Conservation (phyloP, 2,888 invertebrate genomes). For the Graphium colonna region DNA sequence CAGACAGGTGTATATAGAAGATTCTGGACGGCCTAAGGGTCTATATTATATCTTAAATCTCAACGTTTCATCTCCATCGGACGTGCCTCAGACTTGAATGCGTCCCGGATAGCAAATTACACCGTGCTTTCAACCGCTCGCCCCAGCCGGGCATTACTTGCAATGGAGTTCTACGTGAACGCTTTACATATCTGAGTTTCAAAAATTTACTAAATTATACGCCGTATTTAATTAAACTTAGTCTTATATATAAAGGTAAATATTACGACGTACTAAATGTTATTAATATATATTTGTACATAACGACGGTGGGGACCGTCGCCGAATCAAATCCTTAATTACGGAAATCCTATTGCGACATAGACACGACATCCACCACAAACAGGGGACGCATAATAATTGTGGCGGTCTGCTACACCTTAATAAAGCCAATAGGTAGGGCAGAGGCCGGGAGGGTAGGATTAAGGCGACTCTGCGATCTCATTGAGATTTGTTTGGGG, state of each 20-base stretch:
- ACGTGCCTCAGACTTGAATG: constrained; percentile 60
- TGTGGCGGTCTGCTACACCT: constrained; percentile 79
- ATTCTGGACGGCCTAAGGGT: too few species aligned
- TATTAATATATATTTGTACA: too few species aligned
- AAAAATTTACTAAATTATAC: constrained; percentile 1
- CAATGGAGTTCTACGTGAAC: constrained; percentile 27
- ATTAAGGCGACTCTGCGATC: constrained; percentile 67
- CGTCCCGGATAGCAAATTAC: constrained; percentile 68
- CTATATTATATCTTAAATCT: constrained; percentile 75
- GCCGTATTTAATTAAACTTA: not conserved
- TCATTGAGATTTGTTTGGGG: constrained; percentile 80
- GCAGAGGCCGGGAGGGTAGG: constrained; percentile 49
- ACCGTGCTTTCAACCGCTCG: constrained; percentile 58
- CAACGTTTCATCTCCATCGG: constrained; percentile 50
- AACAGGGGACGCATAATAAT: constrained; percentile 80
- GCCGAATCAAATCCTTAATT: constrained; percentile 74
- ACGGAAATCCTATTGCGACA: constrained; percentile 70
- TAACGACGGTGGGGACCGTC: too few species aligned
- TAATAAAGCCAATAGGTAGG: constrained; percentile 77
- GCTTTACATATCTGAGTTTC: constrained; percentile 10
- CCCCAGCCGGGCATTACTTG: constrained; percentile 29
- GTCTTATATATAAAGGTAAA: not conserved
- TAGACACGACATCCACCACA: constrained; percentile 73
- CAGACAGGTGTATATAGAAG: too few species aligned
- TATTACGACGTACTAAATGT: too few species aligned